These are phyloP conservation scores for Parochlus steinenii DNA, from an alignment of 2,888 invertebrate genomes.

Conservation along the genomic window DNA sequence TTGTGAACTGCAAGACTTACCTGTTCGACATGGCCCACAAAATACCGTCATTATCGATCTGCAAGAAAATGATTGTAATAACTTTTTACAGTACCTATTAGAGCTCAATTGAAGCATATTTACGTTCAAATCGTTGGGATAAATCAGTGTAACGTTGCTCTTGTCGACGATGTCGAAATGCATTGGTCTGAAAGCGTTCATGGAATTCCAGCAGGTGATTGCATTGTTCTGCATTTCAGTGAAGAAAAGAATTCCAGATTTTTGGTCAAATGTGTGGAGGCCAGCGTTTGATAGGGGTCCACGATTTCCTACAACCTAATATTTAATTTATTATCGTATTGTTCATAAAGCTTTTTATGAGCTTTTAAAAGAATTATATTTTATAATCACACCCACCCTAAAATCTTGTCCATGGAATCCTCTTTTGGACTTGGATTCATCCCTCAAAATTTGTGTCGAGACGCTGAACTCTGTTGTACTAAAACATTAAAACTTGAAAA, in stretches of 20 bases:
- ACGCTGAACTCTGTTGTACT: conserved; percentile 8
- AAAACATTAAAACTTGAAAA: not conserved
- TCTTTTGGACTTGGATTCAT: conserved; percentile 31
- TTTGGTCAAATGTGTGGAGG: conserved; percentile 45
- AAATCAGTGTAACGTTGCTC: conserved; percentile 44
- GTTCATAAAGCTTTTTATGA: too few species aligned
- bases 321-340: too few species aligned
- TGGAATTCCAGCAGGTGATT: conserved; percentile 58
- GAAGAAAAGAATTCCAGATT: conserved; percentile 46
- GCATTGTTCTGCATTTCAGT: conserved; percentile 53
- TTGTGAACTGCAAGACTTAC: not conserved
- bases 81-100: too few species aligned
- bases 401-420: conserved; percentile 38
- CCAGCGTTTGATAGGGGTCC: conserved; percentile 50
- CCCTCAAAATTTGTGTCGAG: conserved; percentile 6
- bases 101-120: not conserved
- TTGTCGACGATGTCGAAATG: conserved; percentile 41
- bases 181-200: conserved; percentile 30
- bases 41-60: conserved; percentile 1
- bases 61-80: too few species aligned
- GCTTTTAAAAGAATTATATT: too few species aligned
- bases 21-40: conserved; percentile 8
- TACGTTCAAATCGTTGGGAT: conserved; percentile 45
- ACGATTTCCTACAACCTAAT: conserved; percentile 40
- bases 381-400: conserved; percentile 33